Evolutionary conservation across 2,113 vertebrate species (phyloP).

Genomic region (Salvator merianae): DNA sequence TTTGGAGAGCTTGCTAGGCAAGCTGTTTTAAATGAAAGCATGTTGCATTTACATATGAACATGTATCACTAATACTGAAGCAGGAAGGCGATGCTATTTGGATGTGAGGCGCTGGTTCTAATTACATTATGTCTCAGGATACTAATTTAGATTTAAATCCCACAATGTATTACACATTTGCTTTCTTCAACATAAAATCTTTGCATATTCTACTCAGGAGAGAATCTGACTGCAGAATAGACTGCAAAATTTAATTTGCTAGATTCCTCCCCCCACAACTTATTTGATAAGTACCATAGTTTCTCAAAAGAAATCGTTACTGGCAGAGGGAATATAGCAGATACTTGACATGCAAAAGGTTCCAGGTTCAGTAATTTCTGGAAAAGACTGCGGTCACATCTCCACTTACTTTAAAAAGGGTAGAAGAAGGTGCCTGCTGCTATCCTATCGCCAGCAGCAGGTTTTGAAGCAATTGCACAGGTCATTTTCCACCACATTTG

Average conservation of each 20-base stretch:
- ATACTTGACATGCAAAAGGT: too few relatives aligned
- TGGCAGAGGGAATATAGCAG: too few relatives aligned
- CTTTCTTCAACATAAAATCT: not conserved
- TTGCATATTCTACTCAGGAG: not conserved
- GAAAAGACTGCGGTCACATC: too few relatives aligned
- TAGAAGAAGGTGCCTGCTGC: too few relatives aligned
- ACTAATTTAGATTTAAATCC: conserved; percentile 12
- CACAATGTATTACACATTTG: not conserved
- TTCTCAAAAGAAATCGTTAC: too few relatives aligned
- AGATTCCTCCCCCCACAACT: not conserved
- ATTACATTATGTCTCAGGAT: not conserved
- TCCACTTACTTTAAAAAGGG: too few relatives aligned
- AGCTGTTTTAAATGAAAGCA: not conserved
- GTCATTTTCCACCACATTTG: too few relatives aligned
- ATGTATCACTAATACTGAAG: fast-evolving
- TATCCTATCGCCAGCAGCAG: too few relatives aligned
- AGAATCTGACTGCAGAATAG: not conserved
- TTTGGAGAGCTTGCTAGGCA: conserved; percentile 1
- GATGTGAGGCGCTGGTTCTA: not conserved
- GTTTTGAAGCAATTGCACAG: too few relatives aligned
- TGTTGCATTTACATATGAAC: not conserved
- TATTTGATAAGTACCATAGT: not conserved
- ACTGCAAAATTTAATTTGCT: not conserved
- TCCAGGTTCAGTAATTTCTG: too few relatives aligned
- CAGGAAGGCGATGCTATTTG: not conserved